Evolutionary conservation across 1,140 invertebrate species (phyloP).

Genomic region (Lucilia cuprina): DNA sequence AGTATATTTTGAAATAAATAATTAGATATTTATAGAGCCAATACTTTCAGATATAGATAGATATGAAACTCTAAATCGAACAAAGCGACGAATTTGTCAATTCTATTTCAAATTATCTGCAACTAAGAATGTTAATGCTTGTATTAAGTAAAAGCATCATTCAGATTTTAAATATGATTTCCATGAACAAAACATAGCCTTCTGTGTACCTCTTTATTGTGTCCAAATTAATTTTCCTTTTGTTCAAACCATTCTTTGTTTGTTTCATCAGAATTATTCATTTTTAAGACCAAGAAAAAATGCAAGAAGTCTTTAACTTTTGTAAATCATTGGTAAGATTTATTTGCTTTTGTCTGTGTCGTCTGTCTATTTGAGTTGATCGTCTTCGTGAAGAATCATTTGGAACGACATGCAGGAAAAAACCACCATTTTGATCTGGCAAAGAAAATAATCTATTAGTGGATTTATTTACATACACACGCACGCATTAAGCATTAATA

Average conservation of each 20-base stretch:
- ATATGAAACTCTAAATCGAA: too few relatives aligned
- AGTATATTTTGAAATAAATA: too few relatives aligned
- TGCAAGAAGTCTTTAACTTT: not conserved
- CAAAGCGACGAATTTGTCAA: too few relatives aligned
- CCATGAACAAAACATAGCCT: not conserved
- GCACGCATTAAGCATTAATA: not conserved
- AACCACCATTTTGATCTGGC: conserved; percentile 3
- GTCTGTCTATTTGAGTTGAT: not conserved
- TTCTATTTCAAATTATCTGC: too few relatives aligned
- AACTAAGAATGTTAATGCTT: too few relatives aligned
- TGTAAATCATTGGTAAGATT: conserved; percentile 6
- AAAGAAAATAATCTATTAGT: not conserved
- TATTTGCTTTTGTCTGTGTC: not conserved
- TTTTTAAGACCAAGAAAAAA: not conserved
- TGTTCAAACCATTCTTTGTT: not conserved
- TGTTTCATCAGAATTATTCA: not conserved
- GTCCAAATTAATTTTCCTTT: not conserved
- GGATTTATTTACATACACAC: not conserved
- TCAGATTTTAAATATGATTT: too few relatives aligned
- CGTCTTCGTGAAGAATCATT: not conserved
- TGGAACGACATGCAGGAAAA: not conserved
- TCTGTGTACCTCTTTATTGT: not conserved
- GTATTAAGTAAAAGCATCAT: too few relatives aligned
- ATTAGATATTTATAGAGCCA: too few relatives aligned
- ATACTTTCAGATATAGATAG: too few relatives aligned